A percentile compares a stretch with the other conserved stretches of the same genome.
These are phyloP conservation scores for Alcis repandata DNA, from an alignment of 2,888 invertebrate species.

Conservation along the genomic window DNA sequence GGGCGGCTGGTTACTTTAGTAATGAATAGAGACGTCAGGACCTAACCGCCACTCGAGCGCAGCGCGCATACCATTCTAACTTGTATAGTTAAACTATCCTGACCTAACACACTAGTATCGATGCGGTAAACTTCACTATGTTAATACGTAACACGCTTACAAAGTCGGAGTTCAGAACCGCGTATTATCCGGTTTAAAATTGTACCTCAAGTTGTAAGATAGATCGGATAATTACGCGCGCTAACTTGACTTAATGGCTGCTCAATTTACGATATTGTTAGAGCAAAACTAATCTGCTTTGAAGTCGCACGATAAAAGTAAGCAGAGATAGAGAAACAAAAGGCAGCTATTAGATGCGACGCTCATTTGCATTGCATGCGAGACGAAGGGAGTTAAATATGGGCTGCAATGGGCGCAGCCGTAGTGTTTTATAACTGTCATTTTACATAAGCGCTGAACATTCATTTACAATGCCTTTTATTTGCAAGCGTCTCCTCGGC, in stretches of 20 bases:
- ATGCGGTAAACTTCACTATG: constrained; percentile 56
- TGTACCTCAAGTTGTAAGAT: constrained; percentile 57
- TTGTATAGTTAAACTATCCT: constrained; percentile 69
- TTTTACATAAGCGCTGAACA: constrained; percentile 42
- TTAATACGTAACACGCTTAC: constrained; percentile 49
- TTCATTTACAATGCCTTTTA: constrained; percentile 34
- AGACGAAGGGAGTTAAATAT: constrained; percentile 55
- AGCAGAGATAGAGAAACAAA: constrained; percentile 68
- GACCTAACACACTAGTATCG: constrained; percentile 60
- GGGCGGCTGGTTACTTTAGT: constrained; percentile 76
- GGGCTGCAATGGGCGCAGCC: constrained; percentile 59
- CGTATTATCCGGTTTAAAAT: constrained; percentile 53
- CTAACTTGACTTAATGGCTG: constrained; percentile 61
- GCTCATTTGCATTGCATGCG: constrained; percentile 67
- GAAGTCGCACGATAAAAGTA: constrained; percentile 74
- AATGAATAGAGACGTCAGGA: constrained; percentile 83
- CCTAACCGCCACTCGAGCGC: constrained; percentile 76
- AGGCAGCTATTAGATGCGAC: constrained; percentile 68
- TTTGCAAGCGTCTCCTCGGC: constrained; percentile 14
- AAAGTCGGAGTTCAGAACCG: constrained; percentile 50
- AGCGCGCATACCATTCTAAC: constrained; percentile 76
- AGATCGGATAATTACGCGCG: constrained; percentile 64
- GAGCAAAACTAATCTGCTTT: constrained; percentile 74
- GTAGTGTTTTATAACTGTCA: constrained; percentile 61
- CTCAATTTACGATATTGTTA: constrained; percentile 71